Base-by-base conservation (phyloP, 2,888 invertebrate genomes). In the Chaetogeoica ovagalla region DNA sequence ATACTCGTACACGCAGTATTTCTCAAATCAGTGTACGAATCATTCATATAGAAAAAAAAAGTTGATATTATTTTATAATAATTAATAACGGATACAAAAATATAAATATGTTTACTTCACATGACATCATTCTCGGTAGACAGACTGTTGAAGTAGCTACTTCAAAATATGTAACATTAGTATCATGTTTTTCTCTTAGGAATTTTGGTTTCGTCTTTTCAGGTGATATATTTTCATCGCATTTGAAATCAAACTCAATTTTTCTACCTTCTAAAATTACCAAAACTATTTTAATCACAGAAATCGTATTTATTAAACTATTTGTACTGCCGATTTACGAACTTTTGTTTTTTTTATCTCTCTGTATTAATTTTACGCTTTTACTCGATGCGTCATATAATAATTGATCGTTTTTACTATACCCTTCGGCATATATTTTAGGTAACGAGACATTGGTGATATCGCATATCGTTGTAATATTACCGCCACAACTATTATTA, bases 381-480 rank as follows among this genome's bases (percentile, higher is more conserved):
- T 19, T 62, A 55, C 55, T 79, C 23, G 23, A 13, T 23, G 1
- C 19, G 57, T 79, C 62, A 55, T 17, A 70, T 7, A 71, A 5
- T 21, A 79, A 37, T 55, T 71, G 7, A 43, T 62, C 37, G 7
- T 71, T 71, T 62, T 55, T 55, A 39, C 11, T 19, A 37, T n/a
- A 19, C 15, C 73, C 65, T 7, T 73, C 72, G 37, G 81, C 81
- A 66, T 23, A 81, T 19, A 73, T 37, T 73, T 55, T 81, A 43
- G 81, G 30, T 17, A 52, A 9, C 6, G 0, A 30, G 30, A 30
- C 21, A 77, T 77, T 39, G 21, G 70, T 79, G 6, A 79, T 55
- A 71, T 79, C 79, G 30, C 79, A 79, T 62, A 79, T 71, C 63
- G 70, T 77, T n/a, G 79, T 79, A 19, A 63, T 77, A 70, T 63